A percentile compares a stretch with the other conserved stretches of the same genome.
Conservation (phyloP, 2,797 vertebrate species). For the Loris lydekkerianus region DNA sequence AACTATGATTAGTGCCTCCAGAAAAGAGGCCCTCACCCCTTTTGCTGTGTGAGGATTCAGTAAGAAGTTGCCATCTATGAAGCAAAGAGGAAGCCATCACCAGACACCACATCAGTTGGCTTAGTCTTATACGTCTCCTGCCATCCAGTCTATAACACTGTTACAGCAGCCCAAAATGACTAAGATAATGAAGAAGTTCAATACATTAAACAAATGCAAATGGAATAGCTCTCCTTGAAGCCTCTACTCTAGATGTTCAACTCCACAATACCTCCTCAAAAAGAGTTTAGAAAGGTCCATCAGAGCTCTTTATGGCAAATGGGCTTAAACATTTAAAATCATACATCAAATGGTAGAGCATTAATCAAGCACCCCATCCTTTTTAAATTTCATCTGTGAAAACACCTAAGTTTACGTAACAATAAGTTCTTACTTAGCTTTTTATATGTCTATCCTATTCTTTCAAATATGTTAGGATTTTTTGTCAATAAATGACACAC, state of each 20-base stretch:
- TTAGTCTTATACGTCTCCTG: not conserved
- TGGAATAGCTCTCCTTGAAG: not conserved
- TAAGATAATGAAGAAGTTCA: not conserved
- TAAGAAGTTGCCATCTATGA: not conserved
- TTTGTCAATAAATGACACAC: not conserved
- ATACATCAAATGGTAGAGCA: not conserved
- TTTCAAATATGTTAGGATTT: conserved; percentile 3
- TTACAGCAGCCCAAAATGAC: not conserved
- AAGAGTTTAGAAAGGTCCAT: not conserved
- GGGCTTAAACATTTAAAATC: conserved; percentile 20
- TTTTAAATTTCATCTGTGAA: not conserved
- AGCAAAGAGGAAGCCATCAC: not conserved
- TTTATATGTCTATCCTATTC: not conserved
- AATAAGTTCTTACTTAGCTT: not conserved
- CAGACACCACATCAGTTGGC: not conserved
- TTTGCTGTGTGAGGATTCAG: not conserved
- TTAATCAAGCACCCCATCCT: not conserved
- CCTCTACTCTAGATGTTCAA: not conserved
- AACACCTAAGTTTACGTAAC: not conserved
- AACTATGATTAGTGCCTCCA: not conserved
- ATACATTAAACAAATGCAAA: not conserved
- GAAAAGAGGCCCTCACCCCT: not conserved
- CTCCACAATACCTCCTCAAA: not conserved
- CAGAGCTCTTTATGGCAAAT: conserved; percentile 24
- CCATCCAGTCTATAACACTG: not conserved